These are phyloP conservation scores for Melanotaenia pygmaea DNA, from an alignment of 2,797 vertebrate species.

Conservation along the genomic window DNA sequence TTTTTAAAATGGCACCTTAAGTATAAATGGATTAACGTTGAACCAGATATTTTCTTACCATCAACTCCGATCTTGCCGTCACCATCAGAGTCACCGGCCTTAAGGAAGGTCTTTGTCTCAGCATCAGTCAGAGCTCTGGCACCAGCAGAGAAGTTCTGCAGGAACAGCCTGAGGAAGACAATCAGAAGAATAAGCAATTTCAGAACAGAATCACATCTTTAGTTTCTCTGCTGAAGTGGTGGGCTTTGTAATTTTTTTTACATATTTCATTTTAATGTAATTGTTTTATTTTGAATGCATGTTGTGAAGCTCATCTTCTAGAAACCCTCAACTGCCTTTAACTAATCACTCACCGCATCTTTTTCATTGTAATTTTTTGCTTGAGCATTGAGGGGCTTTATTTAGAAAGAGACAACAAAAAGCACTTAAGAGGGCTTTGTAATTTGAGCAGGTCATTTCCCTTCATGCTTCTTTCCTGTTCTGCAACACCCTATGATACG, in stretches of 20 bases:
- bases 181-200: neutral
- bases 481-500: neutral
- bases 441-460: conserved; percentile 51
- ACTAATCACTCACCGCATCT: neutral
- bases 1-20: neutral
- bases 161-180: conserved; percentile 77
- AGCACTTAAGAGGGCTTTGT: neutral
- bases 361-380: neutral
- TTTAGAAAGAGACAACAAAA: neutral
- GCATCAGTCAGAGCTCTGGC: conserved; percentile 81
- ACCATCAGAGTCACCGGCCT: conserved; percentile 83
- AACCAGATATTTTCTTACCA: conserved; percentile 63
- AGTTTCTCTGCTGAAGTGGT: neutral
- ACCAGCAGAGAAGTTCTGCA: conserved; percentile 81
- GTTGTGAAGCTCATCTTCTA: neutral
- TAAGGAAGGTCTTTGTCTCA: conserved; percentile 82
- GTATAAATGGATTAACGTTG: neutral
- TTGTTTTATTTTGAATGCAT: neutral
- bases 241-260: neutral
- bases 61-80: conserved; percentile 88
- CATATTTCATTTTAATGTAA: neutral
- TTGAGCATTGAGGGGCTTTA: neutral
- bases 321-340: neutral
- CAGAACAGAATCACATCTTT: neutral
- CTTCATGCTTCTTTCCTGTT: conserved; percentile 47